Evolutionary conservation across 2,797 vertebrate species (phyloP), one percentile per base, ranked within the genome.

Genomic region (Nasua narica): DNA sequence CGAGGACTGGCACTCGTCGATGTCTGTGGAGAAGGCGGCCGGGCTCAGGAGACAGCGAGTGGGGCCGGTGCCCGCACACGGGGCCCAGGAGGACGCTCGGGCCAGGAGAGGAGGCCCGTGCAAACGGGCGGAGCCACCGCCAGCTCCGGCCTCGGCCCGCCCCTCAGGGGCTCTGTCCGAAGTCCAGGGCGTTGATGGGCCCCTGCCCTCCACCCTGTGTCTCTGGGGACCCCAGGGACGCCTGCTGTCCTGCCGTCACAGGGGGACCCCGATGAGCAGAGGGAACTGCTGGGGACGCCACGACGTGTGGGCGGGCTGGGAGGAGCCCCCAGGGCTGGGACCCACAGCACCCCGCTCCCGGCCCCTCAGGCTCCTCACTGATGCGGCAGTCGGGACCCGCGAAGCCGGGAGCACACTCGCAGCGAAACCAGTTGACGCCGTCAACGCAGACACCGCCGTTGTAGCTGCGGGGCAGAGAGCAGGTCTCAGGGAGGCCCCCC

Each of bases 301-400:
- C 3, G 54, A 54, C 19, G 21, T 7, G 0, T 0, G 21, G 54
- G 9, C 23, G 9, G 54, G 54, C 54, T 2, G 54, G 62, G 2
- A 43, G 43, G 43, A 8, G 43, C 43, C 43, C 40, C 43, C 43
- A 43, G 23, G 21, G 21, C 54, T 2, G 54, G 62, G 2, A 7
- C 70, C n/a, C 4, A 0, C 2, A 16, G 5, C 70, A 46, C 7
- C 52, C 85, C 27, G 76, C 79, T 83, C 25, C 78, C 9, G 92
- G 69, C 60, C 6, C 0, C 92, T 82, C 40, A 5, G 35, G 79
- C 77, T 95, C 99, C 99, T 99, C 98, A 99, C 99, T 99, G 97
- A 99, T 99, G 98, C 99, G 99, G 96, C 99, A 99, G 98, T 99
- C 99, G 0, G 99, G 99, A 77, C 99, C 99, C 6, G 99, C 99